Evolutionary conservation across 2,797 vertebrate genomes (phyloP), one percentile per base, ranked within the genome.

Genomic region (Glyptemys insculpta): DNA sequence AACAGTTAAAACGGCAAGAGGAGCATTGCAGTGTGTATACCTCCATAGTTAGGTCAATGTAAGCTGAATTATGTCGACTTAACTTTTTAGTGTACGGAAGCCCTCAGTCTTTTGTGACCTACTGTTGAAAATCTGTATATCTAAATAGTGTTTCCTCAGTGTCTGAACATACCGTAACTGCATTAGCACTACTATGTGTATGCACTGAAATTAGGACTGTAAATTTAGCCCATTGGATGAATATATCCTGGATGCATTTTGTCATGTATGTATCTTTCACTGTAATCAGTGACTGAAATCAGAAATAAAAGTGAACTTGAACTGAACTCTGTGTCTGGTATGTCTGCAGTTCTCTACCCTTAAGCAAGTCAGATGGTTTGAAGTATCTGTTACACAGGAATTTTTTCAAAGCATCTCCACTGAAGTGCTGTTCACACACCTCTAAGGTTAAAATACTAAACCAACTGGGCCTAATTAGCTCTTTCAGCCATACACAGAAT

Each of bases 281-380:
- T 83, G 72, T n/a, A 94, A 97, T 94, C 97, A 95, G 81, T 74
- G 88, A 88, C 16, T 84, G 87, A 96, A 97, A 98, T 98, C 94
- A 97, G 96, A 95, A 98, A 96, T 94, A 96, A 96, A 96, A 97
- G 95, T 98, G 98, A 98, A 98, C 97, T 98, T 94, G 83, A 97
- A 96, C 84, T 98, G 98, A 98, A 98, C 98, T 97, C 74, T 0
- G 44, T 83, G 86, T 96, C 94, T 96, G 96, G 87, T 97, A 96
- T 95, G 91, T 97, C 97, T 97, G 97, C 82, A 93, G 97, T 98
- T 97, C 91, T 98, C 87, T 98, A 82, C 97, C 97, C 97, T 97
- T 96, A 96, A 98, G 97, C 97, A 95, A 98, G 94, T 96, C 96
- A 97, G 95, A 97, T 92, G 92, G 98, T 97, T 89, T 96, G 92